Evolutionary conservation across 2,797 vertebrate genomes (phyloP).

Genomic region (Sebastiscus tertius): DNA sequence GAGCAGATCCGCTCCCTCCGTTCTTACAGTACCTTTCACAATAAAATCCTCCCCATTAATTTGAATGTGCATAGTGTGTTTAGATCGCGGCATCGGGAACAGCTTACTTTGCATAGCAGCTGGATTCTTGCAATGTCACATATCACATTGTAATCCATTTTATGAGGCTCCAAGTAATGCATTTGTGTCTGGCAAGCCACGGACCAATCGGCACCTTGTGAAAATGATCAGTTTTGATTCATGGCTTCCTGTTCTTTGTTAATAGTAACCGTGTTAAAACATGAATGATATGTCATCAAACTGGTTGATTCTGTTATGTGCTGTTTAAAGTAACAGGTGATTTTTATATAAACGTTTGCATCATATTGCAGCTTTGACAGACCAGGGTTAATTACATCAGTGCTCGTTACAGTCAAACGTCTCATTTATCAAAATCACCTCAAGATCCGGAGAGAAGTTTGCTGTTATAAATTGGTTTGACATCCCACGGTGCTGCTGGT

Average conservation of each 20-base stretch:
- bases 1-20: too few relatives aligned
- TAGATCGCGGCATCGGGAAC: neutral
- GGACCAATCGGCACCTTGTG: too few relatives aligned
- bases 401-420: neutral
- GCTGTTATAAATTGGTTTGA: constrained; percentile 6
- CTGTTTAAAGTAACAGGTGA: neutral
- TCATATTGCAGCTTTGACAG: neutral
- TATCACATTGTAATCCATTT: too few relatives aligned
- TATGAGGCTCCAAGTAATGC: too few relatives aligned
- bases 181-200: too few relatives aligned
- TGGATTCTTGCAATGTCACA: too few relatives aligned
- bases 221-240: too few relatives aligned
- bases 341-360: neutral
- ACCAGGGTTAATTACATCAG: neutral
- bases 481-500: neutral
- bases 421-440: constrained; percentile 4
- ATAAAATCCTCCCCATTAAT: neutral
- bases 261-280: too few relatives aligned
- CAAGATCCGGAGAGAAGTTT: neutral
- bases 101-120: neutral
- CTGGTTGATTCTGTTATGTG: neutral
- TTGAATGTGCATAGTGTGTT: neutral
- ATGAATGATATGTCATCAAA: neutral
- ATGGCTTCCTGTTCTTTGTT: too few relatives aligned
- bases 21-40: too few relatives aligned